Conservation (phyloP, 2,113 vertebrate species). For the Rhynchomys soricoides region DNA sequence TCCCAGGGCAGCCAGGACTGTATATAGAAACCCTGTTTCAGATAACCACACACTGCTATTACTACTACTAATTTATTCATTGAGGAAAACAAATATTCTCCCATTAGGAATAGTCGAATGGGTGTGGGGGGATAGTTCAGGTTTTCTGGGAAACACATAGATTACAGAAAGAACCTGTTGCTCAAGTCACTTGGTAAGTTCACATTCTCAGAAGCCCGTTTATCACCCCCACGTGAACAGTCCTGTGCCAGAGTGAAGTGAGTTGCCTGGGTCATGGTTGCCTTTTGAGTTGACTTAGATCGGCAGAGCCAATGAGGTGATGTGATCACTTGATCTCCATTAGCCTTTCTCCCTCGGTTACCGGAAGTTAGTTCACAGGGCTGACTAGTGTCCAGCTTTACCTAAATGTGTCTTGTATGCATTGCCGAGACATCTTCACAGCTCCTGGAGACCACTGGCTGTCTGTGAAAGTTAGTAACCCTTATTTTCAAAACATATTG, state of each 20-base stretch:
- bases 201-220: background rate
- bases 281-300: background rate
- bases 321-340: background rate
- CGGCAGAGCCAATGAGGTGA: background rate
- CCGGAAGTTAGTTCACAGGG: background rate
- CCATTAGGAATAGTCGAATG: background rate
- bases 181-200: background rate
- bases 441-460: background rate
- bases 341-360: background rate
- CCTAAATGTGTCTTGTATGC: accelerated
- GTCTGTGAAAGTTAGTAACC: background rate
- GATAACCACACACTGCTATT: background rate
- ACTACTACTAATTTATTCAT: background rate
- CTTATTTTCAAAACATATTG: background rate
- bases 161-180: background rate
- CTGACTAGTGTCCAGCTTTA: background rate
- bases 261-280: too few relatives aligned
- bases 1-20: background rate
- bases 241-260: background rate
- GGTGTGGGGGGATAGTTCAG: background rate
- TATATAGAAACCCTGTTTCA: background rate
- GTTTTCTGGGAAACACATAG: background rate
- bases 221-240: accelerated
- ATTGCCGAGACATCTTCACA: too few relatives aligned
- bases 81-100: background rate